Conservation (phyloP, 2,888 invertebrate species). For the Sylvicola cinctus region DNA sequence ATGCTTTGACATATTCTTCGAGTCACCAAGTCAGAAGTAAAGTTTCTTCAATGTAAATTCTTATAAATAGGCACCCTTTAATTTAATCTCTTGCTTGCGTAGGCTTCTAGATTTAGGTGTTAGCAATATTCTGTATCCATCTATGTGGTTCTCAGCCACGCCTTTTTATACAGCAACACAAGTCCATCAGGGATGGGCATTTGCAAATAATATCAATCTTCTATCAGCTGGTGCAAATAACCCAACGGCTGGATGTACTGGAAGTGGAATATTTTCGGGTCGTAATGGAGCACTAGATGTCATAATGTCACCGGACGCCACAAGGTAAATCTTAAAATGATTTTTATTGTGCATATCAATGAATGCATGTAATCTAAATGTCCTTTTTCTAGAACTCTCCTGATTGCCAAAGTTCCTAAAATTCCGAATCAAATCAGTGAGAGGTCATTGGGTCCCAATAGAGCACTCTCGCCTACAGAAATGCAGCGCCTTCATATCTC, state of each 20-base stretch:
- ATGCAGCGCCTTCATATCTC: too few species aligned
- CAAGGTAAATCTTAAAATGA: too few species aligned
- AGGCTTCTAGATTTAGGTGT: conserved; percentile 11
- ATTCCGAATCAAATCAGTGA: too few species aligned
- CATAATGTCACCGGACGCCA: conserved; percentile 15
- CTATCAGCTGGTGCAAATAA: conserved; percentile 38
- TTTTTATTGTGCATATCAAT: too few species aligned
- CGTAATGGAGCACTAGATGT: conserved; percentile 14
- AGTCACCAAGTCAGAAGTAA: conserved; percentile 42
- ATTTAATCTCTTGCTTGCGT: neutral
- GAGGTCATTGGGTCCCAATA: too few species aligned
- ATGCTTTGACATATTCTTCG: conserved; percentile 68
- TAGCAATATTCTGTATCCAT: conserved; percentile 29
- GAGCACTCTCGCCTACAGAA: too few species aligned
- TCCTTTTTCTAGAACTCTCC: too few species aligned
- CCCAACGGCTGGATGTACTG: conserved; percentile 29
- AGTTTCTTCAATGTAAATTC: conserved; percentile 8
- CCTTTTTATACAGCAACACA: conserved; percentile 39
- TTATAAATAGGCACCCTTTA: neutral
- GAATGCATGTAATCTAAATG: too few species aligned
- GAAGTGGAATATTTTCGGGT: conserved; percentile 37
- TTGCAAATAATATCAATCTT: conserved; percentile 33
- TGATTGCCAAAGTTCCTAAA: too few species aligned
- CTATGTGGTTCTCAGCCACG: conserved; percentile 65
- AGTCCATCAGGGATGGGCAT: conserved; percentile 37